Base-by-base conservation (phyloP, 1,140 invertebrate genomes). In the Aporrectodea caliginosa region DNA sequence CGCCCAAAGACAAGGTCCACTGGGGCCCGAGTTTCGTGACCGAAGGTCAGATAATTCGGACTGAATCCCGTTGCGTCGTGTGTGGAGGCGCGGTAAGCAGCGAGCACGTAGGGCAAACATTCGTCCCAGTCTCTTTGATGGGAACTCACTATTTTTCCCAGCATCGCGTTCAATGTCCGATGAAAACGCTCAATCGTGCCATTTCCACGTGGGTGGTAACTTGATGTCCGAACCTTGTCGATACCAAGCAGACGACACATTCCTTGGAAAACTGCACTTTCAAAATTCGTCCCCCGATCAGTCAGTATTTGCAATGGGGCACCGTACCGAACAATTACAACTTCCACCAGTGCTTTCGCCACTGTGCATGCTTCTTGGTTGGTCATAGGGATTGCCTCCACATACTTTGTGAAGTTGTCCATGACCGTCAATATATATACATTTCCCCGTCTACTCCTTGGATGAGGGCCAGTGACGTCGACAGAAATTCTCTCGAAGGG, bases 241-340 rank as follows among this genome's bases (percentile, higher is more conserved):
- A 82, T 82, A 1, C 77, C 80, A 6, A 82, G 27, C 22, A 80
- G 27, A 27, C 76, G 30, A 77, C 82, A 82, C 22, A 84, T 34
- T 73, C 83, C 81, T 1, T 79, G 58, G 22, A 84, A 82, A 0
- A 84, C 1, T 70, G 82, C 73, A 12, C 70, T 69, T 73, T 83
- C 80, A 78, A 85, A 84, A 69, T 83, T 80, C 1, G 78, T 32
- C 31, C 87, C 88, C 79, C 87, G 85, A 79, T 89, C 87, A 1
- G 84, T 80, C 27, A 87, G 83, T 1, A 89, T 77, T 29, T 84
- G 76, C 2, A 83, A 35, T 0, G 89, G 88, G 1, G 86, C 78
- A 14, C 89, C 89, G 78, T 85, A 87, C 14, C 84, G 82, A 72
- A 82, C 83, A 33, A 90, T 75, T 31, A 85, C 81, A n/a, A 87